Percentiles rank a stretch among this genome's conserved stretches.
These are phyloP conservation scores for Lysandra coridon DNA, from an alignment of 2,888 invertebrate genomes.

Conservation along the genomic window DNA sequence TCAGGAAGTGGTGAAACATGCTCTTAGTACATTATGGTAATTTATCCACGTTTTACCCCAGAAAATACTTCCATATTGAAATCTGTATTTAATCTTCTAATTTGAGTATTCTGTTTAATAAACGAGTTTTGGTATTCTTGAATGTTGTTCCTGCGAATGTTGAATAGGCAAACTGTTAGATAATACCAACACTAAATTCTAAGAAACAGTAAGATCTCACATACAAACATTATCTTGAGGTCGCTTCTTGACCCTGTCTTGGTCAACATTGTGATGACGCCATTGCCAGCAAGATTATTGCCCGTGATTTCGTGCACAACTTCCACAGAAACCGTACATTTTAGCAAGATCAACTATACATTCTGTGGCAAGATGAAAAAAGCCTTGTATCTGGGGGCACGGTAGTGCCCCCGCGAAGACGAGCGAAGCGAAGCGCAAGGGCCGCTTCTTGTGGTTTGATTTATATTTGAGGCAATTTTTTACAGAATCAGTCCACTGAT, in stretches of 20 bases:
- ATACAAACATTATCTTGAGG: conserved; percentile 26
- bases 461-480: too few species aligned
- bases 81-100: not conserved
- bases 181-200: not conserved
- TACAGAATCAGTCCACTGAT: too few species aligned
- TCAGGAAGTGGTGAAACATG: too few species aligned
- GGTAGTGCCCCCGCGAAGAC: too few species aligned
- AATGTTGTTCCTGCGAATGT: not conserved
- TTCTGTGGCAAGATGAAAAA: not conserved
- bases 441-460: too few species aligned
- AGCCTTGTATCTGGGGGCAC: too few species aligned
- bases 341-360: not conserved
- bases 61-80: too few species aligned
- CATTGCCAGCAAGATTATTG: not conserved
- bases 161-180: not conserved
- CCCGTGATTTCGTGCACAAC: not conserved
- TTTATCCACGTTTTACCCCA: too few species aligned
- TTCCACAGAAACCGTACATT: not conserved
- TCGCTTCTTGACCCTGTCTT: conserved; percentile 34
- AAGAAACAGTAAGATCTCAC: conserved; percentile 30
- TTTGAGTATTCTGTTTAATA: not conserved
- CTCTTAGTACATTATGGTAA: too few species aligned
- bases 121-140: not conserved
- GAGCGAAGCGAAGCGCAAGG: too few species aligned
- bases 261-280: conserved; percentile 30